Evolutionary conservation across 2,888 invertebrate genomes (phyloP), one percentile per base, ranked within the genome.

Genomic region (Pilophorus perplexus): DNA sequence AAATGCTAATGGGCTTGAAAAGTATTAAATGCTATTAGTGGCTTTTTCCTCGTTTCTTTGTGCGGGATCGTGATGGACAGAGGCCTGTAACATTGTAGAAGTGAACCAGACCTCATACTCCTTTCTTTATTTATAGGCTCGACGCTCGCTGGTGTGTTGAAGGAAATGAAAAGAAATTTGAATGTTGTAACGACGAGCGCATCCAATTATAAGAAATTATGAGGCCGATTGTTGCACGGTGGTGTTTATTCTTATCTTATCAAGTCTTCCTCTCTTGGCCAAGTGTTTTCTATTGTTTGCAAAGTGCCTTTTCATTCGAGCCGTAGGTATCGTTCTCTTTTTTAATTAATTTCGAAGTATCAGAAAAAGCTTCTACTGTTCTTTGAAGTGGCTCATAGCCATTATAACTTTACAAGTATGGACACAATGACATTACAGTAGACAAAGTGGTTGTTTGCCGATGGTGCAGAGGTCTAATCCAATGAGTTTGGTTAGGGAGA

Each of bases 271-370:
- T 37, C 23, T 38, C 40, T 23, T 23, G 59, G n/a, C n/a, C n/a
- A n/a, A n/a, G n/a, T n/a, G 40, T n/a, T n/a, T n/a, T n/a, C 59
- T 59, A 42, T 59, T 59, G 59, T 59, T 59, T 59, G 59, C 59
- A 40, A 40, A 57, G 57, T 8, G 22, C 38, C 40, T 28, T 59
- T 42, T 38, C 27, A 28, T n/a, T n/a, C n/a, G n/a, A n/a, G n/a
- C n/a, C n/a, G n/a, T n/a, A n/a, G n/a, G n/a, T n/a, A n/a, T n/a
- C n/a, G n/a, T n/a, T n/a, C n/a, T n/a, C n/a, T n/a, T n/a, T n/a
- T n/a, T n/a, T n/a, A n/a, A n/a, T n/a, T n/a, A n/a, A n/a, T n/a
- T n/a, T n/a, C n/a, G n/a, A n/a, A n/a, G n/a, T n/a, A n/a, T n/a
- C n/a, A n/a, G n/a, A n/a, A n/a, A n/a, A n/a, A n/a, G n/a, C n/a